A percentile compares a stretch with the other conserved stretches of the same genome.
Conservation (phyloP, 1,140 invertebrate genomes). For the Tenebrio molitor region DNA sequence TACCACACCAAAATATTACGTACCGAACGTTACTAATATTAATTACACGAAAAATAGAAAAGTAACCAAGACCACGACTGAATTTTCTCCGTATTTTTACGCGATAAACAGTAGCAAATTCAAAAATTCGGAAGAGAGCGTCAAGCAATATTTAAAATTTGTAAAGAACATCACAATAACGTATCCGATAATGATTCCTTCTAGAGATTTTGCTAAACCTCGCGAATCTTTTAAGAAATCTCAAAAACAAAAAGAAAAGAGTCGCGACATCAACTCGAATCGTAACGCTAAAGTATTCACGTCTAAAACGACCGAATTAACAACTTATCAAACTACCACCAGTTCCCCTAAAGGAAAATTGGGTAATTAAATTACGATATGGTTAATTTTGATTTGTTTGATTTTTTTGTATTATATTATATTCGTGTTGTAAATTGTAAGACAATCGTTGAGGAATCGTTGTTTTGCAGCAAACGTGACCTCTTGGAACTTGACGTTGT, state of each 20-base stretch:
- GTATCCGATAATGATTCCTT: slow-evolving; percentile 77
- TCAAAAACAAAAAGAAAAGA: slow-evolving; percentile 66
- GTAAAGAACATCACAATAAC: slow-evolving; percentile 77
- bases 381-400: slow-evolving; percentile 29
- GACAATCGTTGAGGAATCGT: background rate
- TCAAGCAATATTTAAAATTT: slow-evolving; percentile 63
- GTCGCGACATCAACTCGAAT: slow-evolving; percentile 67
- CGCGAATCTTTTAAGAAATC: slow-evolving; percentile 66
- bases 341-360: slow-evolving; percentile 52
- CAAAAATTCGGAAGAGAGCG: slow-evolving; percentile 57
- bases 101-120: slow-evolving; percentile 61
- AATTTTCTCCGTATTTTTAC: slow-evolving; percentile 61
- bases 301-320: slow-evolving; percentile 55
- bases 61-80: slow-evolving; percentile 49
- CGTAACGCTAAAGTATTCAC: slow-evolving; percentile 60
- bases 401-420: slow-evolving; percentile 18
- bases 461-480: slow-evolving; percentile 67
- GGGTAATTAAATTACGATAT: slow-evolving; percentile 57
- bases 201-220: slow-evolving; percentile 69
- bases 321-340: slow-evolving; percentile 50
- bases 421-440: background rate
- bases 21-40: slow-evolving; percentile 38
- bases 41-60: slow-evolving; percentile 46
- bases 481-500: slow-evolving; percentile 72
- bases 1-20: slow-evolving; percentile 14